Percentiles rank a stretch among this genome's conserved stretches.
Evolutionary conservation across 1,140 invertebrate genomes (phyloP).

Genomic region (Luehdorfia chinensis): DNA sequence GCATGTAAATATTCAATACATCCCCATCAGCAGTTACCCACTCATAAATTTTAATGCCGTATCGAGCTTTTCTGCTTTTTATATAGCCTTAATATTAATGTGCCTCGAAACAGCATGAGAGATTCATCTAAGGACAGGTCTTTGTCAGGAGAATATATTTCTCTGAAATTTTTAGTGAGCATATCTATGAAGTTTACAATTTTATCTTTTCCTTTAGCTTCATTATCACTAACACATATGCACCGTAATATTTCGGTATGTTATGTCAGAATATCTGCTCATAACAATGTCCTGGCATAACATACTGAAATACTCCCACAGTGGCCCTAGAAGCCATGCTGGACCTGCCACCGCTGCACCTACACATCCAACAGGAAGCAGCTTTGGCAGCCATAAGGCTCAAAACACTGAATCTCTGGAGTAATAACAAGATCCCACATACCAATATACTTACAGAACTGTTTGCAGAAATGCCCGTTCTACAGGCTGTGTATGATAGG

Average conservation of each 20-base stretch:
- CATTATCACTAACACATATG: not conserved
- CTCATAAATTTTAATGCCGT: conserved; percentile 50
- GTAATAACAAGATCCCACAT: too few relatives aligned
- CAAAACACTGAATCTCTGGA: too few relatives aligned
- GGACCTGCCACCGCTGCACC: too few relatives aligned
- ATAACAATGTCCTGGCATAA: too few relatives aligned
- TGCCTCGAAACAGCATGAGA: conserved; percentile 46
- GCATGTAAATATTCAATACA: conserved; percentile 17
- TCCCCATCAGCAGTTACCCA: conserved; percentile 3
- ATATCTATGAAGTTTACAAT: conserved; percentile 16
- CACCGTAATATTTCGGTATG: conserved; percentile 31
- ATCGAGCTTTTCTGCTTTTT: conserved; percentile 36
- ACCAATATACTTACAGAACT: too few relatives aligned
- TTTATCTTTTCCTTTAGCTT: conserved; percentile 15
- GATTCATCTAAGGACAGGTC: conserved; percentile 51
- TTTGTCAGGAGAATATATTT: conserved; percentile 29
- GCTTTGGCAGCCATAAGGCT: too few relatives aligned
- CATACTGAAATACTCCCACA: too few relatives aligned
- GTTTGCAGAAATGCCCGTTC: too few relatives aligned
- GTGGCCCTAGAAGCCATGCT: too few relatives aligned
- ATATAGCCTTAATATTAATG: conserved; percentile 48
- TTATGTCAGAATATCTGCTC: conserved; percentile 5
- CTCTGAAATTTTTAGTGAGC: conserved; percentile 13
- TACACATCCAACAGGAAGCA: too few relatives aligned
- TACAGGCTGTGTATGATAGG: too few relatives aligned